Evolutionary conservation across 1,140 invertebrate genomes (phyloP).

Genomic region (Matsumurasca onukii): DNA sequence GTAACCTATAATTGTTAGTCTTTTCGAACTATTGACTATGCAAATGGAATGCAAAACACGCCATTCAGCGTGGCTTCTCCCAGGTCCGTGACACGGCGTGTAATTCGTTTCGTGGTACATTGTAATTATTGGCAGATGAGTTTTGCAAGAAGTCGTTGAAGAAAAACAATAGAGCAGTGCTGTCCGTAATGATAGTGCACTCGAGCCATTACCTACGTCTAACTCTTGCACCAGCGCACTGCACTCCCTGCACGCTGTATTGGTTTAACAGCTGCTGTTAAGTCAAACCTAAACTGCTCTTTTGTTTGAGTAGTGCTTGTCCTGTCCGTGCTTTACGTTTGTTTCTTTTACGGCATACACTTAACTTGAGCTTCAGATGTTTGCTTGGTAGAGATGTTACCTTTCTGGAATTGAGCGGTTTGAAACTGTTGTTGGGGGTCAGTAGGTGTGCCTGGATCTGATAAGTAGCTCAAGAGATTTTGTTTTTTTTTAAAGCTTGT

Average conservation of each 20-base stretch:
- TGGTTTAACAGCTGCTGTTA: constrained; percentile 5
- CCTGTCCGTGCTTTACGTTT: background rate
- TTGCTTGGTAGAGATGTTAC: no score
- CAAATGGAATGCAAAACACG: no score
- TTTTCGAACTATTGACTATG: no score
- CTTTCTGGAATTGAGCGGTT: no score
- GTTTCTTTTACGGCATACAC: constrained; percentile 8
- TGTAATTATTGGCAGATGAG: constrained; percentile 10
- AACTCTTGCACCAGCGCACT: background rate
- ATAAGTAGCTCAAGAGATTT: no score
- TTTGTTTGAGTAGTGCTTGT: background rate
- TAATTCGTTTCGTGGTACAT: constrained; percentile 8
- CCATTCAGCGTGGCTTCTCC: no score
- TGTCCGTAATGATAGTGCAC: constrained; percentile 1
- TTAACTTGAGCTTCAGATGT: no score
- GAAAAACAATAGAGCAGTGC: constrained; percentile 17
- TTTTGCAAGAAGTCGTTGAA: constrained; percentile 19
- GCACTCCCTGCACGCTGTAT: background rate
- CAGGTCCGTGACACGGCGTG: no score
- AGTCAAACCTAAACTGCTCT: background rate
- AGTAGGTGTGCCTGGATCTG: no score
- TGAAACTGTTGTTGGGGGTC: no score
- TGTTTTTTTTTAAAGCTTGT: no score
- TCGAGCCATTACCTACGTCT: background rate
- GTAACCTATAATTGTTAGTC: no score